Evolutionary conservation across 2,888 invertebrate genomes (phyloP).

Genomic region (Drosophila limbata): DNA sequence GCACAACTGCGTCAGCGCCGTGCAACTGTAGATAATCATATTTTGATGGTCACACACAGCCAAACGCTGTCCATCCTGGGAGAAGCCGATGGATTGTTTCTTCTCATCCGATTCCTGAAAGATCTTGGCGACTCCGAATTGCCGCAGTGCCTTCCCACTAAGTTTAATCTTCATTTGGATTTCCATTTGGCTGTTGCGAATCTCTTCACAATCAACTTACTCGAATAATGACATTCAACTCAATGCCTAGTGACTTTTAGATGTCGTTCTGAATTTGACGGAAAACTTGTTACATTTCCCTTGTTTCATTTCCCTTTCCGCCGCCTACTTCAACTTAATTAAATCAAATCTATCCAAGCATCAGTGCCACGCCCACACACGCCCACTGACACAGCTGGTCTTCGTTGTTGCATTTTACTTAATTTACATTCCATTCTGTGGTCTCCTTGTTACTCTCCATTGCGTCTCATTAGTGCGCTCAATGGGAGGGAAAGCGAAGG

Average conservation of each 20-base stretch:
- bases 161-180: slow-evolving; percentile 24
- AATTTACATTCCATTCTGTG: slow-evolving; percentile 72
- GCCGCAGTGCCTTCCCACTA: slow-evolving; percentile 31
- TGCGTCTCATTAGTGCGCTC: slow-evolving; percentile 65
- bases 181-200: slow-evolving; percentile 1
- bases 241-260: slow-evolving; percentile 15
- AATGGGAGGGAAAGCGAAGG: neutral
- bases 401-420: slow-evolving; percentile 60
- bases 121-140: slow-evolving; percentile 42
- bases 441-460: slow-evolving; percentile 41
- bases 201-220: neutral
- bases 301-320: slow-evolving; percentile 2
- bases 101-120: slow-evolving; percentile 22
- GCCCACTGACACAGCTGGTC: slow-evolving; percentile 34
- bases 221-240: slow-evolving; percentile 19
- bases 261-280: neutral
- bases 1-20: slow-evolving; percentile 5
- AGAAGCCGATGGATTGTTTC: slow-evolving; percentile 47
- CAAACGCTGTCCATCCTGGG: slow-evolving; percentile 39
- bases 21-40: slow-evolving; percentile 42
- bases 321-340: slow-evolving; percentile 58
- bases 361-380: slow-evolving; percentile 45
- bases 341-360: slow-evolving; percentile 57
- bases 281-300: neutral
- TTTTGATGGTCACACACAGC: slow-evolving; percentile 42